Percentiles rank a stretch among this genome's conserved stretches.
Evolutionary conservation across 2,113 vertebrate genomes (phyloP).

Genomic region (Anas platyrhynchos): DNA sequence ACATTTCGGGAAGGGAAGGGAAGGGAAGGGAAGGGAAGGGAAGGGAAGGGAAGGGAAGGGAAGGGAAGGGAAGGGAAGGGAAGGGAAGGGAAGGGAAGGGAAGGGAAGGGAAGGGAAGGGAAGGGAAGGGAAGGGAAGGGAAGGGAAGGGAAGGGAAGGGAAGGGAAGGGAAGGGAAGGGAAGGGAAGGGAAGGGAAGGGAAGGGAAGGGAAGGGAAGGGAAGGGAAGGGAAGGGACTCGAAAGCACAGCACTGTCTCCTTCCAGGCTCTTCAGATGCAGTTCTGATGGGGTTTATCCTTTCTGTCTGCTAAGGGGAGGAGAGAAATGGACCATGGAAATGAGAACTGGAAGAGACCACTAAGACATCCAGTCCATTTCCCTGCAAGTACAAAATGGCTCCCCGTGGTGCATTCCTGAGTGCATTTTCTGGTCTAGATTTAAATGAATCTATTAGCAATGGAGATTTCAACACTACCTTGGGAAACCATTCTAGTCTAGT

Average conservation of each 20-base stretch:
- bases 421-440: constrained; percentile 25
- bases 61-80: neutral
- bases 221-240: neutral
- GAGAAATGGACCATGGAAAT: constrained; percentile 63
- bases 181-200: neutral
- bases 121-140: neutral
- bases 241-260: neutral
- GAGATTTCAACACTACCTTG: neutral
- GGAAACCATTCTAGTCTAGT: constrained; percentile 3
- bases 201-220: neutral
- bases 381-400: constrained; percentile 15
- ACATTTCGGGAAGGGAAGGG: neutral
- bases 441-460: constrained; percentile 55
- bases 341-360: constrained; percentile 42
- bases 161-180: neutral
- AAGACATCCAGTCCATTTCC: constrained; percentile 24
- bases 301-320: neutral
- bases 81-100: neutral
- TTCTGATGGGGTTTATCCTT: constrained; percentile 14
- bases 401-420: neutral
- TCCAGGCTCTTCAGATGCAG: neutral
- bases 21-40: neutral
- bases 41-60: neutral
- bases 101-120: neutral
- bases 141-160: too few species aligned